These are phyloP conservation scores for Ditylenchus dipsaci DNA, from an alignment of 1,140 invertebrate species.

Conservation along the genomic window DNA sequence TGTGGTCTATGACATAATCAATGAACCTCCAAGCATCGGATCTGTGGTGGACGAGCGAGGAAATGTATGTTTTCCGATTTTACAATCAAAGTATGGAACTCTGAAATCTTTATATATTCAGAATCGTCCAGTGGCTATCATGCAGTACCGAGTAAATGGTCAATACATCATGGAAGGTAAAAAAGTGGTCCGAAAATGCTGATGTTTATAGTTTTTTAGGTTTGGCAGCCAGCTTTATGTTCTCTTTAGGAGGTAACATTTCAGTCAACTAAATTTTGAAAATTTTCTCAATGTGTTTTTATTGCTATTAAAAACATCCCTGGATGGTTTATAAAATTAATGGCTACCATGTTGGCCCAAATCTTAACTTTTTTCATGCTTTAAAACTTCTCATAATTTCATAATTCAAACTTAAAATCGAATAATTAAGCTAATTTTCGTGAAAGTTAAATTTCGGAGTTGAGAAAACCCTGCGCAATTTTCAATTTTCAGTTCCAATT, in stretches of 20 bases:
- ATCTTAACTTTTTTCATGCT: background rate
- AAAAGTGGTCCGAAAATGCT: background rate
- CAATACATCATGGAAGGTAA: background rate
- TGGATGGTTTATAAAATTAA: constrained; percentile 15
- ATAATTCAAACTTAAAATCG: no score
- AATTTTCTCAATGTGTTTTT: no score
- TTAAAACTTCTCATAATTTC: no score
- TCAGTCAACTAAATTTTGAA: no score
- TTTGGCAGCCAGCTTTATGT: constrained; percentile 52
- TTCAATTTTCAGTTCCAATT: no score
- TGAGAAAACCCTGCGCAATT: no score
- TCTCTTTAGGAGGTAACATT: constrained; percentile 39
- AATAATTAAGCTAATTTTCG: no score
- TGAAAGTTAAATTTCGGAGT: no score
- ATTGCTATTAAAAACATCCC: background rate
- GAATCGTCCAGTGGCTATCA: constrained; percentile 41
- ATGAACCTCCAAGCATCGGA: constrained; percentile 50
- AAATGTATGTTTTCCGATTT: constrained; percentile 12
- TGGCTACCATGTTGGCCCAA: background rate
- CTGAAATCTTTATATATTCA: no score
- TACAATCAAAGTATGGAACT: background rate
- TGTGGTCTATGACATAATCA: constrained; percentile 62
- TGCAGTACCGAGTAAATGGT: constrained; percentile 48
- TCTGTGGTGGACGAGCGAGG: constrained; percentile 41
- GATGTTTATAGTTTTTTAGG: constrained; percentile 15